Conservation (phyloP, 2,113 vertebrate species). For the Labeo catla region DNA sequence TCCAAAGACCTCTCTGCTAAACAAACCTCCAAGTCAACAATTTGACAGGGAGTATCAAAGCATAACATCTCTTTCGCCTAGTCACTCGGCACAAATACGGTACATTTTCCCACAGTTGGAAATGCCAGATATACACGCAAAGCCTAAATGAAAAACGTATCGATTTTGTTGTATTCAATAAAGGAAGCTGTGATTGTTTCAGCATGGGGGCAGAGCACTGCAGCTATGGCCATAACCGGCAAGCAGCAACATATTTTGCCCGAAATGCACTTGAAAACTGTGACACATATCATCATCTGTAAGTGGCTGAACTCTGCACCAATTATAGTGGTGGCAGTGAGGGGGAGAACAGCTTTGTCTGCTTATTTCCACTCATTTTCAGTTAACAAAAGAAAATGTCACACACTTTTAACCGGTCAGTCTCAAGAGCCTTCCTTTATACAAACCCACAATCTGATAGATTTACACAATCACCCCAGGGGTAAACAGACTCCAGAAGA, state of each 20-base stretch:
- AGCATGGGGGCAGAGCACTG: neutral
- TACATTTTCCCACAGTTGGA: conserved; percentile 32
- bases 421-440: neutral
- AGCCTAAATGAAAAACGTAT: conserved; percentile 51
- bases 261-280: conserved; percentile 10
- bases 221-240: conserved; percentile 21
- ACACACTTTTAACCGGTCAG: conserved; percentile 29
- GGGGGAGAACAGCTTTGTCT: neutral
- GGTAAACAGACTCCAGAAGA: too few species aligned
- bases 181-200: conserved; percentile 44
- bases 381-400: conserved; percentile 22
- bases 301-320: conserved; percentile 30
- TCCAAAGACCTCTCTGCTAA: conserved; percentile 3
- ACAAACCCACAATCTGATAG: neutral
- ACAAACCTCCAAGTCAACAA: conserved; percentile 31
- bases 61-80: conserved; percentile 44
- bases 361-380: neutral
- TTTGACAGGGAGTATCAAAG: conserved; percentile 33
- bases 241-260: conserved; percentile 11
- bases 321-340: conserved; percentile 42
- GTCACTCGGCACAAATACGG: conserved; percentile 25
- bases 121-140: conserved; percentile 22
- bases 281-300: conserved; percentile 31
- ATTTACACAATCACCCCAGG: neutral
- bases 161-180: conserved; percentile 54